These are phyloP conservation scores for Leiothrix lutea DNA, from an alignment of 2,113 vertebrate genomes.

Conservation along the genomic window DNA sequence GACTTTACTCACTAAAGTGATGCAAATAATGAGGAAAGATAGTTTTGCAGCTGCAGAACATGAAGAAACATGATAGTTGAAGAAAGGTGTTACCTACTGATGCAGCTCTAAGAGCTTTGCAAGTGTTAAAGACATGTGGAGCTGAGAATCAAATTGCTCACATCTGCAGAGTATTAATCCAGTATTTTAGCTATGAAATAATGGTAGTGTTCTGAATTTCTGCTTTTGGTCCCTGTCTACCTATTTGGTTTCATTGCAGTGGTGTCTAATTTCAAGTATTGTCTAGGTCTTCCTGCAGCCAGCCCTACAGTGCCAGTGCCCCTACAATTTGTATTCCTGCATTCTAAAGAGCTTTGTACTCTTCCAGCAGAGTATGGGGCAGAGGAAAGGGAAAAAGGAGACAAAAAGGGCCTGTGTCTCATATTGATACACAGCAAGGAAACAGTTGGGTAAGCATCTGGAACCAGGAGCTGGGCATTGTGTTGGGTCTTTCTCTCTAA, in stretches of 20 bases:
- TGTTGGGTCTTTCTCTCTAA: not conserved
- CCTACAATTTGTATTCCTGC: not conserved
- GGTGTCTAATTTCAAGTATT: not conserved
- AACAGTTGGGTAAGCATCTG: not conserved
- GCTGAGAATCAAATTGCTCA: not conserved
- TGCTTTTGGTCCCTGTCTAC: not conserved
- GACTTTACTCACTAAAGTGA: not conserved
- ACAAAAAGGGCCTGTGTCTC: not conserved
- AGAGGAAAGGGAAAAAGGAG: not conserved
- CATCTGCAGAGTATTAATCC: not conserved
- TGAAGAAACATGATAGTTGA: not conserved
- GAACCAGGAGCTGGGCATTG: not conserved
- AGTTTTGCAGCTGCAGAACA: not conserved
- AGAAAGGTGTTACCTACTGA: not conserved
- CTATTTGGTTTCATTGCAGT: not conserved
- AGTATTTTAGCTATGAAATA: not conserved
- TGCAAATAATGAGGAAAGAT: not conserved
- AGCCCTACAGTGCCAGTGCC: not conserved
- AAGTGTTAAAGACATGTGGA: not conserved
- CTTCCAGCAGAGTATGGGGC: not conserved
- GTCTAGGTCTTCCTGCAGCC: not conserved
- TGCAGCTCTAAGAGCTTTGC: not conserved
- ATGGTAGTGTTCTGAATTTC: not conserved
- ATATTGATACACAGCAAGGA: not conserved
- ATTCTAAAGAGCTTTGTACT: not conserved